Percentiles rank a stretch among this genome's conserved stretches.
These are phyloP conservation scores for Larimichthys crocea DNA, from an alignment of 2,113 vertebrate species.

Conservation along the genomic window DNA sequence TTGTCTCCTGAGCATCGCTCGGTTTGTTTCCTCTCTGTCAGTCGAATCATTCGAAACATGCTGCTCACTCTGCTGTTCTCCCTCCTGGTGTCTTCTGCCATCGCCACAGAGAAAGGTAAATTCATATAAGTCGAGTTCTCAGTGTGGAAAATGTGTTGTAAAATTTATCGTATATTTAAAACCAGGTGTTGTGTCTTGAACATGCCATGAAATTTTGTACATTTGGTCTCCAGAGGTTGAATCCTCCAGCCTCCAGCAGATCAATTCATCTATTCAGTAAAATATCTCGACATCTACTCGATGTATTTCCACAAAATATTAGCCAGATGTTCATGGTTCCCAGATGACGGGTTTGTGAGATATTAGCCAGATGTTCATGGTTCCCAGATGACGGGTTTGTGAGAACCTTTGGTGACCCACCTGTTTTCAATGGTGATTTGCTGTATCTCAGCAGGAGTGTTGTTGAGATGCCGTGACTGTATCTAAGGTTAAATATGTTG, in stretches of 20 bases:
- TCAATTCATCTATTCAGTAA: not conserved
- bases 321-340: no score
- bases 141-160: not conserved
- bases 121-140: not conserved
- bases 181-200: not conserved
- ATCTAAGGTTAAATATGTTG: not conserved
- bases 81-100: constrained; percentile 62
- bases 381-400: not conserved
- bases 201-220: not conserved
- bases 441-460: not conserved
- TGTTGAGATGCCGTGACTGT: not conserved
- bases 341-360: not conserved
- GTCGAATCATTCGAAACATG: constrained; percentile 54
- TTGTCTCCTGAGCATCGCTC: constrained; percentile 13
- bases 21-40: not conserved
- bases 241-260: not conserved
- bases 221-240: not conserved
- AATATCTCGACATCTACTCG: not conserved
- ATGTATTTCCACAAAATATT: not conserved
- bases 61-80: constrained; percentile 51
- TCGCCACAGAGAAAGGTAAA: constrained; percentile 74
- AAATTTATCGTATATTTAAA: not conserved
- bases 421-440: not conserved
- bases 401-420: no score
- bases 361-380: no score